phyloP scores from a whole-genome alignment of 2,888 invertebrate genomes.

The Platerodrilus igneus region DNA sequence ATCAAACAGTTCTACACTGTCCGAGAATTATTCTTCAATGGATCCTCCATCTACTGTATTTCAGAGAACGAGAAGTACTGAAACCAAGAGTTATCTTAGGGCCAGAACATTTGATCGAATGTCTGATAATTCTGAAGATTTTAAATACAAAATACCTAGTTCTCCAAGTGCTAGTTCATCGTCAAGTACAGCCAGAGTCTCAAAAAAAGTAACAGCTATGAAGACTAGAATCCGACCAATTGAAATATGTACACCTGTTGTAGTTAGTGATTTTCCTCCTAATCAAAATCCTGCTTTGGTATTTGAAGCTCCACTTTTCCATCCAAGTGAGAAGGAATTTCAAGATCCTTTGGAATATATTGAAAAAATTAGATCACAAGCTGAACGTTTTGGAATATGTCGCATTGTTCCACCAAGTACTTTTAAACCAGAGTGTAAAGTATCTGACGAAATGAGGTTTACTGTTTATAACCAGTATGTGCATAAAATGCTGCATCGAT shows the following conservation, averaged over 20 bases:
- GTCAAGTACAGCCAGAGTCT: conserved; percentile 45
- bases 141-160: conserved; percentile 46
- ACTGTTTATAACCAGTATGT: conserved; percentile 87
- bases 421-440: conserved; percentile 76
- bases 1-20: too few species aligned
- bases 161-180: conserved; percentile 47
- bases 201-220: conserved; percentile 42
- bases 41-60: conserved; percentile 55
- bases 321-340: conserved; percentile 79
- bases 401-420: conserved; percentile 77
- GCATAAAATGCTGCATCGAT: conserved; percentile 78
- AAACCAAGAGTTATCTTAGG: conserved; percentile 31
- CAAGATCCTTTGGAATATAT: conserved; percentile 82
- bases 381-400: conserved; percentile 80
- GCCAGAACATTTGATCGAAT: conserved; percentile 17
- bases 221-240: conserved; percentile 35
- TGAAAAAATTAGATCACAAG: conserved; percentile 69
- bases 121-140: conserved; percentile 36
- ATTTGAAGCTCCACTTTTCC: conserved; percentile 73
- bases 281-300: conserved; percentile 52
- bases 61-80: conserved; percentile 49
- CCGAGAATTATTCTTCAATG: too few species aligned
- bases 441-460: conserved; percentile 81
- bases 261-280: conserved; percentile 46
- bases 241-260: conserved; percentile 40